Evolutionary conservation across 2,113 vertebrate genomes (phyloP).

Genomic region (mouse (Mus musculus)): GRCm39 chr16:68829001-68829500

Average conservation of each 20-base stretch:
- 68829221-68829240: neutral
- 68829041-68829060: neutral
- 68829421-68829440: neutral
- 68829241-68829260: neutral
- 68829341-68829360: neutral
- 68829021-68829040: neutral
- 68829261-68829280: rapidly evolving
- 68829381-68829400: neutral
- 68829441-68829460: neutral
- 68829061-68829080: neutral
- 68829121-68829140: neutral
- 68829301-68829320: no score
- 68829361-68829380: neutral
- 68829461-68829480: neutral
- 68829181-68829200: neutral
- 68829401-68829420: neutral
- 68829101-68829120: neutral
- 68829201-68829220: neutral
- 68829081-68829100: neutral
- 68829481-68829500: neutral
- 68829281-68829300: no score
- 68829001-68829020: neutral
- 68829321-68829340: no score
- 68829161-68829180: neutral
- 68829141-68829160: neutral